Conservation (phyloP, 2,888 invertebrate species). For the Aplocera efformata region DNA sequence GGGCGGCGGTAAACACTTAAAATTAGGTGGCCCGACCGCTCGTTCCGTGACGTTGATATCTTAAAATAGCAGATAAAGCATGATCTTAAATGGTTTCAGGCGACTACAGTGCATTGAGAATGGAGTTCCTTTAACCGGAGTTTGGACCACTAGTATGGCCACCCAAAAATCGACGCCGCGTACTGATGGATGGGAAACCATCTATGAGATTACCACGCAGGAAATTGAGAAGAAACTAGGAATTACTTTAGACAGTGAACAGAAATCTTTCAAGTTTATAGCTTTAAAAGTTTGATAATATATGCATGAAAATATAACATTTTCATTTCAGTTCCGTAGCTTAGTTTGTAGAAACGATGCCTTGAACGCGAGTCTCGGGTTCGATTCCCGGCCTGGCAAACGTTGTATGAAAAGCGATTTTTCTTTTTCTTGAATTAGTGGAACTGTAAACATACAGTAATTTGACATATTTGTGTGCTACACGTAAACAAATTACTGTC, state of each 20-base stretch:
- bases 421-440: no score
- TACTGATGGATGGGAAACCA: constrained; percentile 35
- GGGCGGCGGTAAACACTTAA: no score
- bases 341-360: no score
- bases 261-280: not conserved
- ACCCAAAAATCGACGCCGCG: constrained; percentile 37
- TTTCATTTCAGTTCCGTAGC: no score
- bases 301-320: not conserved
- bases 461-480: no score
- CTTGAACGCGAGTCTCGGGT: no score
- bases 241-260: not conserved
- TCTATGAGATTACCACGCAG: constrained; percentile 3
- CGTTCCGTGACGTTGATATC: not conserved
- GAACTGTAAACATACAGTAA: no score
- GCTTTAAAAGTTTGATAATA: constrained; percentile 13
- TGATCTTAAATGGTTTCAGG: constrained; percentile 35
- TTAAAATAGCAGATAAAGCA: not conserved
- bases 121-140: constrained; percentile 35
- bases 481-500: no score
- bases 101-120: constrained; percentile 37
- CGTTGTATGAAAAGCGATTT: no score
- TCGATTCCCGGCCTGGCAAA: no score
- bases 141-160: constrained; percentile 36
- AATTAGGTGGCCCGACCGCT: no score
- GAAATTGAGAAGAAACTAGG: constrained; percentile 4